These are phyloP conservation scores for Rhinogobio ventralis DNA, from an alignment of 2,797 vertebrate genomes.

Conservation along the genomic window DNA sequence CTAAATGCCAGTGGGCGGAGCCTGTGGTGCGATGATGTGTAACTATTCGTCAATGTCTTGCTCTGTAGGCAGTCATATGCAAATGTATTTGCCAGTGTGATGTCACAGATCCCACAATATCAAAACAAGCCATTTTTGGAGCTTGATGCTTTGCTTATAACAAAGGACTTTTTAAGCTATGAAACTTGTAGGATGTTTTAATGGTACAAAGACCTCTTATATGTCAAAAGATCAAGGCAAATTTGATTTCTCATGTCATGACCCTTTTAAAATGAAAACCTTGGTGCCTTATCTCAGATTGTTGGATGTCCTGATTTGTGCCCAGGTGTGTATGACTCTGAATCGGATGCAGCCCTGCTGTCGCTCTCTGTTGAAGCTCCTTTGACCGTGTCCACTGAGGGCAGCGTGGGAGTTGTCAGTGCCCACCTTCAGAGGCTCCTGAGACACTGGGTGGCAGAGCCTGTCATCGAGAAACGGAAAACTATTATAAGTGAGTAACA, in stretches of 20 bases:
- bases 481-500: slow-evolving; percentile 81
- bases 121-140: not conserved
- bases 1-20: not conserved
- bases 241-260: too few relatives aligned
- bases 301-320: slow-evolving; percentile 30
- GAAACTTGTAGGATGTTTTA: too few relatives aligned
- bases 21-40: not conserved
- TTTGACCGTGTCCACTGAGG: slow-evolving; percentile 67
- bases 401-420: slow-evolving; percentile 83
- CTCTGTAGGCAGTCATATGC: not conserved
- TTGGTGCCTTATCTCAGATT: not conserved
- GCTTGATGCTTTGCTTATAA: too few relatives aligned
- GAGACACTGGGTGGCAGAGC: slow-evolving; percentile 87
- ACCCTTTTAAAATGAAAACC: not conserved
- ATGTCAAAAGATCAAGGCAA: too few relatives aligned
- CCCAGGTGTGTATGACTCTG: slow-evolving; percentile 78
- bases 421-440: slow-evolving; percentile 86
- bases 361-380: slow-evolving; percentile 82
- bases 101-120: not conserved
- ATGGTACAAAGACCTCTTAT: too few relatives aligned
- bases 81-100: not conserved
- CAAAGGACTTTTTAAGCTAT: too few relatives aligned
- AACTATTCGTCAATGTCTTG: not conserved
- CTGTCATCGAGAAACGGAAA: slow-evolving; percentile 86
- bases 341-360: slow-evolving; percentile 86